Evolutionary conservation across 1,140 invertebrate genomes (phyloP).

Genomic region (Cepaea nemoralis): DNA sequence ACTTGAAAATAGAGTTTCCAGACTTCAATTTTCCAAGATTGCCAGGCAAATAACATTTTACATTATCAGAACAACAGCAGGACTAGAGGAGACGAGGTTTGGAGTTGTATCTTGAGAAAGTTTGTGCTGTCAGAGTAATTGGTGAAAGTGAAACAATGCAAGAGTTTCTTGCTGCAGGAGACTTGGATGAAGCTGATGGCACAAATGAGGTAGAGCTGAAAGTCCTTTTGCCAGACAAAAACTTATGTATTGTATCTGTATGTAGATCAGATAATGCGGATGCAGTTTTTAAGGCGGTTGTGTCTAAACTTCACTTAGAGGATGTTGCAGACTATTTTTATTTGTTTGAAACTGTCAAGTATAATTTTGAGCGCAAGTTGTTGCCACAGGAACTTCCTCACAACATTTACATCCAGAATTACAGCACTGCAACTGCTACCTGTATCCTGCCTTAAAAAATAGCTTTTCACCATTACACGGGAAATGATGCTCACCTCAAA

Average conservation of each 20-base stretch:
- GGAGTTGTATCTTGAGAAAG: constrained; percentile 98
- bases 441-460: constrained; percentile 94
- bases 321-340: constrained; percentile 92
- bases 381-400: constrained; percentile 94
- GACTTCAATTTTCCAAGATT: constrained; percentile 98
- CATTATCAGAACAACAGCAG: constrained; percentile 94
- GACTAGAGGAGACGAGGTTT: constrained; percentile 92
- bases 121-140: constrained; percentile 96
- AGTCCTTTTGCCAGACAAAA: constrained; percentile 84
- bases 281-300: constrained; percentile 84
- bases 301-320: constrained; percentile 86
- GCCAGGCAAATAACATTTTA: constrained; percentile 98
- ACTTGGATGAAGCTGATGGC: constrained; percentile 78
- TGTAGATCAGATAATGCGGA: constrained; percentile 90
- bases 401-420: constrained; percentile 98
- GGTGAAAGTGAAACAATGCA: constrained; percentile 97
- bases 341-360: constrained; percentile 92
- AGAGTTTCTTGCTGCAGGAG: constrained; percentile 94
- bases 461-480: constrained; percentile 87
- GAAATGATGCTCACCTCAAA: constrained; percentile 80
- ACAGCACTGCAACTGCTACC: constrained; percentile 95
- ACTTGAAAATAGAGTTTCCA: constrained; percentile 94
- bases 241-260: constrained; percentile 92
- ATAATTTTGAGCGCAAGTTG: constrained; percentile 84
- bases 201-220: constrained; percentile 89